Conservation (phyloP, 2,113 vertebrate genomes). For the Bolborhynchus lineola region DNA sequence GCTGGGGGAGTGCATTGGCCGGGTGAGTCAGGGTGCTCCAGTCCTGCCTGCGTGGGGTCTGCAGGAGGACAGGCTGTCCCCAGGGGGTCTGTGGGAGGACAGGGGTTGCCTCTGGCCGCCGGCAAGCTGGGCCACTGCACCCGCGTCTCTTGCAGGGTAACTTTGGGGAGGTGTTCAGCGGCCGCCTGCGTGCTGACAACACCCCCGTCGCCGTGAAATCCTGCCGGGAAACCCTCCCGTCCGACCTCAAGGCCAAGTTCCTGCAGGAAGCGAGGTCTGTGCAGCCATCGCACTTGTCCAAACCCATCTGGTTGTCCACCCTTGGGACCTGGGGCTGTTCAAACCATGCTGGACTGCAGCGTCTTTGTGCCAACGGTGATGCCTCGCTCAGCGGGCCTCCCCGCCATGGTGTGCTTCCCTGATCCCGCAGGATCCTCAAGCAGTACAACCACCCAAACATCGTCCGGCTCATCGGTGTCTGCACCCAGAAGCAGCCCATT, state of each 20-base stretch:
- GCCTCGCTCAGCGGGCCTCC: accelerated
- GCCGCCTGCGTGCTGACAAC: slow-evolving; percentile 84
- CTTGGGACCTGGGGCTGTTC: not conserved
- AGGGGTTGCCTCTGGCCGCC: accelerated
- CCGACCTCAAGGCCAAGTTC: slow-evolving; percentile 91
- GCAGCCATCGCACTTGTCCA: accelerated
- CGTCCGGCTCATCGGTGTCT: slow-evolving; percentile 92
- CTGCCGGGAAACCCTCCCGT: slow-evolving; percentile 89
- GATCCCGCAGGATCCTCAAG: slow-evolving; percentile 87
- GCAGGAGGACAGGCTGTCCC: not conserved
- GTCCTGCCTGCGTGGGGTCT: accelerated
- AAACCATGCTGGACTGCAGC: not conserved
- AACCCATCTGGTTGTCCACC: accelerated
- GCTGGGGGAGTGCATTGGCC: slow-evolving; percentile 89
- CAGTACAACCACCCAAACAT: slow-evolving; percentile 96
- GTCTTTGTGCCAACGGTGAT: not conserved
- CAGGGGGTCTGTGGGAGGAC: not conserved
- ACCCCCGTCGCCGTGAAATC: slow-evolving; percentile 90
- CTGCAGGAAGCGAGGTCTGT: slow-evolving; percentile 93
- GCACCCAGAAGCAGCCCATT: slow-evolving; percentile 95
- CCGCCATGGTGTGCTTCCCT: accelerated
- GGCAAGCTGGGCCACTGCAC: not conserved
- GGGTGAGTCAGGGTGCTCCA: slow-evolving; percentile 73
- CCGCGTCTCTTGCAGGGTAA: slow-evolving; percentile 81
- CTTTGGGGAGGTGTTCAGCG: slow-evolving; percentile 95